These are phyloP conservation scores for Drosophila setosimentum DNA, from an alignment of 2,888 invertebrate species.

Conservation along the genomic window DNA sequence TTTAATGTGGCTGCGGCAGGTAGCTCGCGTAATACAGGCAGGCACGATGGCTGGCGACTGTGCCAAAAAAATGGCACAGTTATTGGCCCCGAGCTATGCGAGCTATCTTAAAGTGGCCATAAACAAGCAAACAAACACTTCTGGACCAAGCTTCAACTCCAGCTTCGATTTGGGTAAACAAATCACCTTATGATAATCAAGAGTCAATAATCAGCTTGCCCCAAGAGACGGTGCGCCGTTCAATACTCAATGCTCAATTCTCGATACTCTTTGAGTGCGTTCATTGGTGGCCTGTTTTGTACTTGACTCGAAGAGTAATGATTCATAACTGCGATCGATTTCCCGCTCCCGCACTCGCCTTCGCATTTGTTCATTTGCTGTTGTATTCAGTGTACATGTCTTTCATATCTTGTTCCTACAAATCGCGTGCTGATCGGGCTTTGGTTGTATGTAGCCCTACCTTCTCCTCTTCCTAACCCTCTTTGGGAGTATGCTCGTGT, in stretches of 20 bases:
- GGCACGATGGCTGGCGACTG: conserved; percentile 25
- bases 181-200: conserved; percentile 71
- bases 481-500: conserved; percentile 48
- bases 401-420: conserved; percentile 78
- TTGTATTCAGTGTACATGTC: conserved; percentile 77
- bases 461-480: conserved; percentile 13
- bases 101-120: conserved; percentile 45
- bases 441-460: conserved; percentile 37
- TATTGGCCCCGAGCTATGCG: conserved; percentile 31
- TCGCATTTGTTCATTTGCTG: conserved; percentile 64
- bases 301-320: conserved; percentile 65
- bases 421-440: conserved; percentile 76
- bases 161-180: conserved; percentile 58
- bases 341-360: not conserved
- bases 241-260: not conserved
- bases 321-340: conserved; percentile 64
- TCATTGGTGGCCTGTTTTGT: conserved; percentile 53
- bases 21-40: conserved; percentile 68
- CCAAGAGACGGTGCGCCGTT: conserved; percentile 9
- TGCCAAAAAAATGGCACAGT: conserved; percentile 70
- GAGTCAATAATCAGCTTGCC: conserved; percentile 65
- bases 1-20: conserved; percentile 58
- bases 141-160: conserved; percentile 37
- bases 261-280: conserved; percentile 29
- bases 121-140: conserved; percentile 63